Conservation (phyloP, 2,113 vertebrate genomes). For the Hiodon alosoides region DNA sequence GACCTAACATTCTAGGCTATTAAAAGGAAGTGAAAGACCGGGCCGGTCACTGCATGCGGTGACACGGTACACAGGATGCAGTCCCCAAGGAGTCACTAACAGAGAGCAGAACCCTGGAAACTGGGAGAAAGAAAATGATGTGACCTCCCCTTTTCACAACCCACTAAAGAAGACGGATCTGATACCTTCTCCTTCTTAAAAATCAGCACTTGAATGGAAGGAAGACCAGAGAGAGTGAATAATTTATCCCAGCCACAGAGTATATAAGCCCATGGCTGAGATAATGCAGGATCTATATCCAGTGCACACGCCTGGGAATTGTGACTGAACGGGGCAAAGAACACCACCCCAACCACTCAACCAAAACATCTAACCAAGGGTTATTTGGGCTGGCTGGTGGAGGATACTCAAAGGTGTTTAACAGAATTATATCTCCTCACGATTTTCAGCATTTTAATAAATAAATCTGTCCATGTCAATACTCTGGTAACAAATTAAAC, state of each 20-base stretch:
- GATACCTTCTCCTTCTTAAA: slow-evolving; percentile 42
- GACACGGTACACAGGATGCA: slow-evolving; percentile 19
- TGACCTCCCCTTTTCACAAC: slow-evolving; percentile 36
- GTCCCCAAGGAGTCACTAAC: slow-evolving; percentile 15
- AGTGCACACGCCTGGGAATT: not conserved
- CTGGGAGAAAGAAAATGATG: slow-evolving; percentile 24
- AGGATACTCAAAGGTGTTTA: no score
- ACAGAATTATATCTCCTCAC: no score
- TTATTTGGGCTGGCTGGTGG: no score
- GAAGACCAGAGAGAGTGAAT: slow-evolving; percentile 24
- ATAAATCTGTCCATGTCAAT: no score
- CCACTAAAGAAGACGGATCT: slow-evolving; percentile 42
- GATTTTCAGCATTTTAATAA: no score
- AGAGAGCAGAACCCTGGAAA: slow-evolving; percentile 3
- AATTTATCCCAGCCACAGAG: slow-evolving; percentile 8
- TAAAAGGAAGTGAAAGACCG: slow-evolving; percentile 20
- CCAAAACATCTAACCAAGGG: no score
- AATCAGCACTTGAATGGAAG: slow-evolving; percentile 40
- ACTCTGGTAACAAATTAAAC: no score
- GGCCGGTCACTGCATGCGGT: slow-evolving; percentile 23
- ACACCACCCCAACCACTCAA: not conserved
- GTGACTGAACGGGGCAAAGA: slow-evolving; percentile 1
- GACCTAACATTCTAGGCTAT: slow-evolving; percentile 32
- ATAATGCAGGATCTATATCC: not conserved
- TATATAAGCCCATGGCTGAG: not conserved